Conservation (phyloP, 2,797 vertebrate genomes). For the Sebastes nivosus region DNA sequence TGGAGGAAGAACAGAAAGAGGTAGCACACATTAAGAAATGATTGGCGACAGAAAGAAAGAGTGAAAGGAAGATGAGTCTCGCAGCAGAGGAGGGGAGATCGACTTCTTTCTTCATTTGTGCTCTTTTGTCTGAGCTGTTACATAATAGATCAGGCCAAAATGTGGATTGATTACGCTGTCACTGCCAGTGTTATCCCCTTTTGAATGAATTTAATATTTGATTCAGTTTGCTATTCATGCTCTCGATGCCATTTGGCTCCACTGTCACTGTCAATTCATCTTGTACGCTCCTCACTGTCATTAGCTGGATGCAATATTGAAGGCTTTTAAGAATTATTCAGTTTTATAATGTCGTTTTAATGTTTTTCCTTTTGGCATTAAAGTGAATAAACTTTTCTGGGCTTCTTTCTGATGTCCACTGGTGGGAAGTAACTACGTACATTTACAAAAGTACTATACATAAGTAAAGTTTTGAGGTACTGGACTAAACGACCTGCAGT, state of each 20-base stretch:
- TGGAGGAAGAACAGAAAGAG: background rate
- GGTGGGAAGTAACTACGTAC: background rate
- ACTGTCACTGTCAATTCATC: constrained; percentile 59
- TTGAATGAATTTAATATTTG: constrained; percentile 74
- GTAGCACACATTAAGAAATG: constrained; percentile 20
- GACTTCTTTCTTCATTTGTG: constrained; percentile 44
- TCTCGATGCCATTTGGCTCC: constrained; percentile 47
- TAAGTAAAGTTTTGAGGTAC: background rate
- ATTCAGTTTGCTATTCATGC: constrained; percentile 70
- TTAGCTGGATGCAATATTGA: constrained; percentile 36
- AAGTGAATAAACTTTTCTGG: background rate
- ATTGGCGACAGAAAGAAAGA: background rate
- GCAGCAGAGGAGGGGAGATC: constrained; percentile 24
- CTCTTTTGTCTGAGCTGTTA: constrained; percentile 56
- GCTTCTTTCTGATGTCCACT: background rate
- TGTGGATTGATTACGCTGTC: constrained; percentile 71
- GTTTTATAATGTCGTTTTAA: background rate
- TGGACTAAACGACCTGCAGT: background rate
- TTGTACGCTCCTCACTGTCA: constrained; percentile 40
- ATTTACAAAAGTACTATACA: background rate
- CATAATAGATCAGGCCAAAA: constrained; percentile 62
- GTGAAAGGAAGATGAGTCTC: constrained; percentile 8
- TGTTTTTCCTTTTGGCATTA: background rate
- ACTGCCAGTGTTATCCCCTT: constrained; percentile 53
- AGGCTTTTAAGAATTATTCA: constrained; percentile 1